Evolutionary conservation across 2,888 invertebrate species (phyloP), one percentile per base, ranked within the genome.

Genomic region (Colostygia pectinataria): DNA sequence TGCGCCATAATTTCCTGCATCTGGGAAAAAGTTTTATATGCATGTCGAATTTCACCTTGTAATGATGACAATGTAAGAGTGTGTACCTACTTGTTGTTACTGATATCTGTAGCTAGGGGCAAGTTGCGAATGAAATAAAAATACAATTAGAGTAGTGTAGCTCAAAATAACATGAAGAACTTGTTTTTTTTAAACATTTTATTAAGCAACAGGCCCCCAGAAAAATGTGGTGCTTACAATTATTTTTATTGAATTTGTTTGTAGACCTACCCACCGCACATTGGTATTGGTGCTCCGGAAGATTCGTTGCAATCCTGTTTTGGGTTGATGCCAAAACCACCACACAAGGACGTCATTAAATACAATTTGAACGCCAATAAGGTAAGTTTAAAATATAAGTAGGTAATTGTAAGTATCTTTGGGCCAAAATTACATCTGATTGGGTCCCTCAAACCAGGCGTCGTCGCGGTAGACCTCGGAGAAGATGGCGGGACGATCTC

Each of bases 291-390:
- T 1, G 90, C 93, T 8, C 91, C 95, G 1, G 96, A 96, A 74
- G 96, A 97, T 71, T 94, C 95, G 0, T 76, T 95, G 20, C 93
- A 94, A 67, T 94, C 94, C 12, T 95, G 95, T 70, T 89, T 92
- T 61, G 92, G 93, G 0, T 88, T 96, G 40, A 73, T 94, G 24
- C 95, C 95, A 2, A 94, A 94, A 66, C 91, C 94, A 0, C 95
- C 95, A 0, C 93, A 92, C 71, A 94, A 95, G 73, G 95, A 96
- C 75, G 89, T 95, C 55, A 91, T 96, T 57, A 94, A 94, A 69
- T 94, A 94, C 75, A 88, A 96, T 45, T 87, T 94, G 13, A 96
- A 96, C 76, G 93, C 93, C 12, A 92, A 91, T 63, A 94, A 94
- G 83, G 90, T 90, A 73, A 66, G 23, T 43, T 33, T 20, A 5